A percentile compares a stretch with the other conserved stretches of the same genome.
Conservation (phyloP, 2,888 invertebrate genomes). For the Norana najaformis region DNA sequence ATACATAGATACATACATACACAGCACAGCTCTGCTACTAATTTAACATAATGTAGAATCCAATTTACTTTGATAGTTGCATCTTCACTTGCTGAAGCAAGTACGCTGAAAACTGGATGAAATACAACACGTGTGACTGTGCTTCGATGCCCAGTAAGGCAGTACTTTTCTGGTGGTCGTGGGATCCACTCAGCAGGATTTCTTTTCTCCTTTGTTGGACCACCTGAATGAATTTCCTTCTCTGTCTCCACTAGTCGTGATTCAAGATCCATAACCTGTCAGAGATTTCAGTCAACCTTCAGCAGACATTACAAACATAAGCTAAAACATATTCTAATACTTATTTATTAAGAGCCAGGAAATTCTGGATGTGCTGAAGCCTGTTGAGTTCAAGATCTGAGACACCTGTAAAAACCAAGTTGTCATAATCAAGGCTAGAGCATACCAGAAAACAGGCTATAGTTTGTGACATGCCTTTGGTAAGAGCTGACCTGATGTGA, state of each 20-base stretch:
- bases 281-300: background rate
- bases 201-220: constrained; percentile 91
- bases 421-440: no score
- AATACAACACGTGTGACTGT: constrained; percentile 96
- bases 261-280: constrained; percentile 90
- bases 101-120: constrained; percentile 95
- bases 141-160: constrained; percentile 91
- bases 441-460: no score
- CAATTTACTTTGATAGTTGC: constrained; percentile 75
- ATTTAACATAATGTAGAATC: background rate
- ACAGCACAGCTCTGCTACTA: no score
- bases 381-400: no score
- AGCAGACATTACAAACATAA: background rate
- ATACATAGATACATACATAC: no score
- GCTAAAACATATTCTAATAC: no score
- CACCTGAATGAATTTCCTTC: constrained; percentile 84
- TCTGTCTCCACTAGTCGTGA: constrained; percentile 94
- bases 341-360: no score
- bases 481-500: no score
- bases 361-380: no score
- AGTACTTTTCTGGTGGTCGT: constrained; percentile 93
- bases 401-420: no score
- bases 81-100: constrained; percentile 97
- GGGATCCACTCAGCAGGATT: constrained; percentile 98
- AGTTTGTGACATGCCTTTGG: no score